A percentile compares a stretch with the other conserved stretches of the same genome.
Evolutionary conservation across 1,140 invertebrate species (phyloP).

Genomic region (Scaptodrosophila lebanonensis): DNA sequence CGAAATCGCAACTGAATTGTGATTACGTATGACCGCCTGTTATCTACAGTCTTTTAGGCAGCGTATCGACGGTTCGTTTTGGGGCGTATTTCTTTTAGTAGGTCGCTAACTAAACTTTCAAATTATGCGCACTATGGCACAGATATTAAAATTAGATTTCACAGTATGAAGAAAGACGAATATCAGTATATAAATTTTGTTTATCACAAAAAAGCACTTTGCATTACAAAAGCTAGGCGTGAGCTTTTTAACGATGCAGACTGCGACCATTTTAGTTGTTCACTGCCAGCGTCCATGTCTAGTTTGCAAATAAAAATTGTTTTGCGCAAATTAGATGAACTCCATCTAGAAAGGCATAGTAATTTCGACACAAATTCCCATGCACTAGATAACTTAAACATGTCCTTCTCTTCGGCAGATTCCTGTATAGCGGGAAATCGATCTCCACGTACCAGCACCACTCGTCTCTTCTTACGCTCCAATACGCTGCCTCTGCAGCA

Average conservation of each 20-base stretch:
- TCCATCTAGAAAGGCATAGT: too few relatives aligned
- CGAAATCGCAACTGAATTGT: too few relatives aligned
- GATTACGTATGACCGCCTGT: too few relatives aligned
- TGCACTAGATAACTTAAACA: neutral
- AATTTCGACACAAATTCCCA: conserved; percentile 6
- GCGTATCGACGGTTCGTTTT: conserved; percentile 1
- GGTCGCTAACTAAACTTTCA: too few relatives aligned
- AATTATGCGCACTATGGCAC: conserved; percentile 51
- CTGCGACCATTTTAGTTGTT: conserved; percentile 26
- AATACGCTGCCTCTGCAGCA: conserved; percentile 63
- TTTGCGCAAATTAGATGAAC: conserved; percentile 33
- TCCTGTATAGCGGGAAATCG: conserved; percentile 69
- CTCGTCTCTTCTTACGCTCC: conserved; percentile 50
- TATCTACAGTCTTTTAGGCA: conserved; percentile 10
- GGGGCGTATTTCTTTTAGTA: conserved; percentile 13
- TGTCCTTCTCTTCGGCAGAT: conserved; percentile 27
- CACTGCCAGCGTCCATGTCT: conserved; percentile 46
- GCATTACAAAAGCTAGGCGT: neutral
- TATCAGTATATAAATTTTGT: too few relatives aligned
- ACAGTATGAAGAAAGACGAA: conserved; percentile 5
- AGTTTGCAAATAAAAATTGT: conserved; percentile 67
- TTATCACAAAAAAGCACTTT: neutral
- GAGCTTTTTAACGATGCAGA: neutral
- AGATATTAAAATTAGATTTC: conserved; percentile 54
- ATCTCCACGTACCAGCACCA: conserved; percentile 46